Conservation (phyloP, 1,140 invertebrate genomes). For the Watersipora subatra region DNA sequence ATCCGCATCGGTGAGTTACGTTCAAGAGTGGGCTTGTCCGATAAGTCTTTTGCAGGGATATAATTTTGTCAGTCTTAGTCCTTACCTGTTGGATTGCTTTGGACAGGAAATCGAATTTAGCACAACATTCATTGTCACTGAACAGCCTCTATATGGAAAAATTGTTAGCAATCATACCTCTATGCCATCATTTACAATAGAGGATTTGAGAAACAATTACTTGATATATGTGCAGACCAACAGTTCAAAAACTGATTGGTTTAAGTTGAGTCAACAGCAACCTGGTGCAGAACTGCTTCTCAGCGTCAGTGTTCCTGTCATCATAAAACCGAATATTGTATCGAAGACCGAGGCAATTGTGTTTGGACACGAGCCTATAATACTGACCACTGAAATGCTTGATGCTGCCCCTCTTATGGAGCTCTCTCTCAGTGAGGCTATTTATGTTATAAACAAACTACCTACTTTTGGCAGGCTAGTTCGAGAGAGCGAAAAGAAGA, state of each 20-base stretch:
- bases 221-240: neutral
- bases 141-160: neutral
- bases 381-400: neutral
- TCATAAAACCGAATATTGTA: neutral
- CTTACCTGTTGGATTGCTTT: neutral
- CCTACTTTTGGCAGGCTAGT: neutral
- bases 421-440: neutral
- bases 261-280: no score
- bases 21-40: neutral
- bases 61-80: neutral
- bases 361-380: neutral
- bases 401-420: neutral
- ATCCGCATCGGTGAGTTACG: neutral
- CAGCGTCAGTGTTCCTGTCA: neutral
- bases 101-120: no score
- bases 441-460: neutral
- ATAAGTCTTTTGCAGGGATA: neutral
- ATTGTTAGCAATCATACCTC: neutral
- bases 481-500: neutral
- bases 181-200: neutral
- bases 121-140: neutral
- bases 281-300: neutral
- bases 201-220: neutral
- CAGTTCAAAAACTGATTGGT: neutral
- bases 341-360: no score